phyloP scores from a whole-genome alignment of 1,140 invertebrate species.

The Drosophila grimshawi region DNA sequence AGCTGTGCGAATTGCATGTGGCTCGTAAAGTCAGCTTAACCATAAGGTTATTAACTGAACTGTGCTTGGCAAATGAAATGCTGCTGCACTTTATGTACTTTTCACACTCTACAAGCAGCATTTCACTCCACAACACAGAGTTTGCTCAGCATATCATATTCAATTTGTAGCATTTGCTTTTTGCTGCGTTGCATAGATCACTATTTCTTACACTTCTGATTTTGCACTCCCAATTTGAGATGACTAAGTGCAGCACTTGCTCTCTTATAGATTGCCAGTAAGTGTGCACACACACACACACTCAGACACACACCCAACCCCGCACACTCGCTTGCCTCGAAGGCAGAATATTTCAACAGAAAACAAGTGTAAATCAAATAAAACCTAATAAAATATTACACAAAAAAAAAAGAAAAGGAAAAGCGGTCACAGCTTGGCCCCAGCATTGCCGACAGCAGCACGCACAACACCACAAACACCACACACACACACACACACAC shows the following conservation, averaged over 20 bases:
- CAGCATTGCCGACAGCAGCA: conserved; percentile 26
- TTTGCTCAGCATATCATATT: not conserved
- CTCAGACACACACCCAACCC: conserved; percentile 5
- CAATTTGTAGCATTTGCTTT: not conserved
- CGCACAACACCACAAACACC: conserved; percentile 15
- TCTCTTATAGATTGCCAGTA: conserved; percentile 28
- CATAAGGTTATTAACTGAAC: not conserved
- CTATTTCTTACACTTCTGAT: not conserved
- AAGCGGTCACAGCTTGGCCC: conserved; percentile 65
- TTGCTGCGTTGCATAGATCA: conserved; percentile 1
- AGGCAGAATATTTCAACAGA: conserved; percentile 51
- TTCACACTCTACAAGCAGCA: not conserved
- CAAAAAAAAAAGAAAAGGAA: not conserved
- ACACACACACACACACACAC: conserved; percentile 3
- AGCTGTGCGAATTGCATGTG: conserved; percentile 9
- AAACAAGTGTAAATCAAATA: conserved; percentile 82
- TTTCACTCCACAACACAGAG: not conserved
- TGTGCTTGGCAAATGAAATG: not conserved
- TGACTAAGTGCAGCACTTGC: conserved; percentile 37
- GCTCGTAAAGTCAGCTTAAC: conserved; percentile 21
- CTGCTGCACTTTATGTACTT: not conserved
- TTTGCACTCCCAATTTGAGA: conserved; percentile 20
- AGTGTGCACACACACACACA: conserved; percentile 19
- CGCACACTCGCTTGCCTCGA: conserved; percentile 28
- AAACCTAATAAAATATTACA: conserved; percentile 81